phyloP scores from a whole-genome alignment of 2,888 invertebrate species.

The Euzophera pinguis region DNA sequence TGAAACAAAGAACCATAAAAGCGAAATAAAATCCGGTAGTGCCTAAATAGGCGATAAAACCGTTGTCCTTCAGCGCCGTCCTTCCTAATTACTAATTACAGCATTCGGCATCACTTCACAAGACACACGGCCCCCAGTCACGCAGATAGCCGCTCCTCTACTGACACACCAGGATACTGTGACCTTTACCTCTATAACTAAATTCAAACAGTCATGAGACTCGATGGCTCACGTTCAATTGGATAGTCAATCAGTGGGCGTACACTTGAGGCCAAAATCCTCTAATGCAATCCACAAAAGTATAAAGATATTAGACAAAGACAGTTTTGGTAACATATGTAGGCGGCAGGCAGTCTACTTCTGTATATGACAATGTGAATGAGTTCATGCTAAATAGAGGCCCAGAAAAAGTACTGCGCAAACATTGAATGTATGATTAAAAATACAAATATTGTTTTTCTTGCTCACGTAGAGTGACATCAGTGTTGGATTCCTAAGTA shows the following conservation, averaged over 20 bases:
- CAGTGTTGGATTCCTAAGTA: no score
- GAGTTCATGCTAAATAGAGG: conserved; percentile 6
- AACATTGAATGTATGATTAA: not conserved
- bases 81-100: conserved; percentile 49
- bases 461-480: no score
- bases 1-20: not conserved
- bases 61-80: conserved; percentile 42
- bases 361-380: conserved; percentile 15
- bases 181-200: conserved; percentile 18
- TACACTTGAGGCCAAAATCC: conserved; percentile 60
- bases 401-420: not conserved
- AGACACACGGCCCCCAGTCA: conserved; percentile 53
- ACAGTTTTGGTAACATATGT: conserved; percentile 22
- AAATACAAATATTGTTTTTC: not conserved
- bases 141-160: conserved; percentile 48
- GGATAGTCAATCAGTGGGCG: conserved; percentile 46
- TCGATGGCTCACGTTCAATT: conserved; percentile 30
- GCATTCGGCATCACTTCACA: conserved; percentile 32
- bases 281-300: conserved; percentile 32
- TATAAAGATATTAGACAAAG: conserved; percentile 26
- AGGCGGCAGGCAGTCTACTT: conserved; percentile 22
- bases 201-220: not conserved
- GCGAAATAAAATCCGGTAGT: not conserved
- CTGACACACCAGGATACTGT: conserved; percentile 18
- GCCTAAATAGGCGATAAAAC: conserved; percentile 26